These are phyloP conservation scores for Illadopsis cleaveri DNA, from an alignment of 2,113 vertebrate species.

Conservation along the genomic window DNA sequence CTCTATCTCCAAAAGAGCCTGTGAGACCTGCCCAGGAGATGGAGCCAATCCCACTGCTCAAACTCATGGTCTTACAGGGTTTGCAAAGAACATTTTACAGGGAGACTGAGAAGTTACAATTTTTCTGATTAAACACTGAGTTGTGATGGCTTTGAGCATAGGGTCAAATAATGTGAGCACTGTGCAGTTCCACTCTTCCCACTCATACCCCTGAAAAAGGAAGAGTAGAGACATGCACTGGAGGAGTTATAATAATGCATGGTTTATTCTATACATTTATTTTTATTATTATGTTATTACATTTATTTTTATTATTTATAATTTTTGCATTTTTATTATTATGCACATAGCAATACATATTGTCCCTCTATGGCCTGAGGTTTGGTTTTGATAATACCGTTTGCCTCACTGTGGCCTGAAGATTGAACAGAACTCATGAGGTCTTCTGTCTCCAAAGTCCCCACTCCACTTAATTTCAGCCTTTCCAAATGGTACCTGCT, in stretches of 20 bases:
- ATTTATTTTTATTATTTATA: background rate
- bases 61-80: background rate
- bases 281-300: background rate
- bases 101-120: background rate
- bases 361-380: background rate
- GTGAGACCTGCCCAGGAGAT: background rate
- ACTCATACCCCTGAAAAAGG: background rate
- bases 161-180: background rate
- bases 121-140: background rate
- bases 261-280: background rate
- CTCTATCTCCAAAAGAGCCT: background rate
- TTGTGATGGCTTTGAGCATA: background rate
- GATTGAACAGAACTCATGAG: background rate
- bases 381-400: background rate
- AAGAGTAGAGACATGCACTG: background rate
- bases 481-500: background rate
- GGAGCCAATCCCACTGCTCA: background rate
- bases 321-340: background rate
- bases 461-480: accelerated
- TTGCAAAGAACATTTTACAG: background rate
- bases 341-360: background rate
- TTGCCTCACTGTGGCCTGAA: background rate
- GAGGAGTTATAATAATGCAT: background rate
- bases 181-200: background rate
- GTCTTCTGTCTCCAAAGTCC: background rate